Base-by-base conservation (phyloP, 2,113 vertebrate species). In the Trichomycterus rosablanca region DNA sequence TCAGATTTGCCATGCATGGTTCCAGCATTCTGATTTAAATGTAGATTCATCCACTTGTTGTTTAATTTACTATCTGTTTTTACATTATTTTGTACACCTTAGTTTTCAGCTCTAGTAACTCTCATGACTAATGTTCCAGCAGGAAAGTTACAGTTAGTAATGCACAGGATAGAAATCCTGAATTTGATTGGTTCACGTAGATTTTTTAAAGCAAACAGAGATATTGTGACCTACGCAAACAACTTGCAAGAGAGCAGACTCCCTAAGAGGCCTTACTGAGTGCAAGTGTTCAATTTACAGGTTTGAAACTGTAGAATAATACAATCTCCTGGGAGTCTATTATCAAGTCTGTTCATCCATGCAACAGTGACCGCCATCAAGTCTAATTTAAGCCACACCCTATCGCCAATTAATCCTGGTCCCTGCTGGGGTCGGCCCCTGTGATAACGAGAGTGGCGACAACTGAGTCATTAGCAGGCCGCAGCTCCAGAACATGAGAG, bases 401-500 rank as follows among this genome's bases (percentile, higher is more conserved):
- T 84, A 86, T 82, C 71, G 81, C 87, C 88, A 83, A 89, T 87
- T 91, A 90, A 87, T 81, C 71, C 68, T 76, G 83, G 82, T 89
- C 90, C 87, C 88, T 86, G 75, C 81, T 69, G 80, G 81, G 83
- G 78, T 72, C 82, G 81, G 80, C 74, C 81, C 76, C 62, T 80
- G 79, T 78, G 81, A 78, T 85, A 88, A 86, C 77, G 74, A 84
- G 86, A 83, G 79, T 63, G 81, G 67, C 76, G 85, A 79, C 84
- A 83, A 77, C 61, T 80, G 84, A 78, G 76, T 82, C 79, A 84
- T 89, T 85, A 88, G 74, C 66, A 54, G 76, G 56, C 64, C 81
- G 76, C 73, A 63, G 66, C 64, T 68, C 75, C 80, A 74, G 54
- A 79, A 73, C 84, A 75, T 70, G 34, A 43, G 66, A 59, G 60